Evolutionary conservation across 2,113 vertebrate genomes (phyloP), one percentile per base, ranked within the genome.

Genomic region (Vimba vimba): DNA sequence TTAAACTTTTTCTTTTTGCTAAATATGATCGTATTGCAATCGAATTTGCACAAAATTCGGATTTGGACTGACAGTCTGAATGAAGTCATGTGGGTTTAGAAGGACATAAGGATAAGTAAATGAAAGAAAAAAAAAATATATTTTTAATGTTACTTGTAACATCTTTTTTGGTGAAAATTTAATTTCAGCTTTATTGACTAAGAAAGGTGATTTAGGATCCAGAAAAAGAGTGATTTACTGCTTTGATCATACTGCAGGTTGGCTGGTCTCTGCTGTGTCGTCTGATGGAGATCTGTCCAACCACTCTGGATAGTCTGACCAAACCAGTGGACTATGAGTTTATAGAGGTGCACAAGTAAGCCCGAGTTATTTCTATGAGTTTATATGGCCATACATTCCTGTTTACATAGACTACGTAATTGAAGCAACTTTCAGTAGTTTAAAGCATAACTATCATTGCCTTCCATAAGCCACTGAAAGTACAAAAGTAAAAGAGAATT

Each of bases 181-280:
- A 0, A 66, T 30, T 47, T 68, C 27, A 8, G 39, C 30, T 0
- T 50, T 52, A 27, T 27, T 6, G 1, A 47, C 23, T 64, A 27
- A 3, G 15, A 79, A 57, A 23, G 1, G 30, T 79, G 2, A 43
- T n/a, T 0, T n/a, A 19, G 1, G 50, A 33, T 60, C 3, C 25
- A 7, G 39, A 10, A 57, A 8, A 59, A 27, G 15, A 6, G 17
- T 55, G 12, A 15, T 27, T 1, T 17, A 8, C 4, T 43, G 47
- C 30, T 52, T 8, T 33, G 6, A 3, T 62, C 78, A 13, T 88
- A 9, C 7, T 57, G 55, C 21, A 99, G 98, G 94, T 95, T 79
- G 97, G 97, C 71, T 98, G 97, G 97, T 96, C 96, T 0, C 90
- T 99, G 87, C 90, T 99, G 17, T 98, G 97, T 91, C 96, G 95